Percentiles rank a stretch among this genome's conserved stretches.
Evolutionary conservation across 35 echinoderm and acorn worm species (phyloP).

Genomic region (Ophioderma brevispina): DNA sequence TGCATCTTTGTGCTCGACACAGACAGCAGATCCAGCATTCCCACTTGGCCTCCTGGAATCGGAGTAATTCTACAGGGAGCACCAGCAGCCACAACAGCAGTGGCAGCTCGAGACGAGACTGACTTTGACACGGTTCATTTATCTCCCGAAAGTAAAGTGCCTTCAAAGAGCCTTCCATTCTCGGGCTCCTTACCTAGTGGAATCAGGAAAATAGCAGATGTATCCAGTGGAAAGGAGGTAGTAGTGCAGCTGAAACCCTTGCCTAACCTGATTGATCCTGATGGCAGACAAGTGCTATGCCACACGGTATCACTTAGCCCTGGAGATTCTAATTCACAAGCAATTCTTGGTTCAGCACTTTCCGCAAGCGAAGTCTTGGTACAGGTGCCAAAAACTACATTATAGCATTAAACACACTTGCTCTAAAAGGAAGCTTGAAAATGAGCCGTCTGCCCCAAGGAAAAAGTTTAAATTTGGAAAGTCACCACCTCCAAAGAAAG

Average conservation of each 20-base stretch:
- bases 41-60: not conserved
- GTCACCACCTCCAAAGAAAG: not conserved
- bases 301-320: not conserved
- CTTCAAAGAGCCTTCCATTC: not conserved
- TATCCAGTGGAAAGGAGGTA: not conserved
- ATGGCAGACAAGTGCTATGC: too few relatives aligned
- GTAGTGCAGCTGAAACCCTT: not conserved
- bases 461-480: not conserved
- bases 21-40: not conserved
- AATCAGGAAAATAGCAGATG: not conserved
- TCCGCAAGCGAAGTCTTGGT: not conserved
- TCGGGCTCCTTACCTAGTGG: not conserved
- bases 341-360: not conserved
- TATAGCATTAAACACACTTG: not conserved
- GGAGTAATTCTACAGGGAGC: not conserved
- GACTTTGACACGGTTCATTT: not conserved
- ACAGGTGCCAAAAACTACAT: not conserved
- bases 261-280: not conserved
- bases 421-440: not conserved
- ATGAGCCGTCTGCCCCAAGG: not conserved
- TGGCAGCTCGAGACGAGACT: not conserved
- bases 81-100: not conserved
- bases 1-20: not conserved
- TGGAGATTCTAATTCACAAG: not conserved
- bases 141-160: not conserved